Evolutionary conservation across 2,888 invertebrate species (phyloP), one percentile per base, ranked within the genome.

Genomic region (Leptinotarsa rubiginosa): DNA sequence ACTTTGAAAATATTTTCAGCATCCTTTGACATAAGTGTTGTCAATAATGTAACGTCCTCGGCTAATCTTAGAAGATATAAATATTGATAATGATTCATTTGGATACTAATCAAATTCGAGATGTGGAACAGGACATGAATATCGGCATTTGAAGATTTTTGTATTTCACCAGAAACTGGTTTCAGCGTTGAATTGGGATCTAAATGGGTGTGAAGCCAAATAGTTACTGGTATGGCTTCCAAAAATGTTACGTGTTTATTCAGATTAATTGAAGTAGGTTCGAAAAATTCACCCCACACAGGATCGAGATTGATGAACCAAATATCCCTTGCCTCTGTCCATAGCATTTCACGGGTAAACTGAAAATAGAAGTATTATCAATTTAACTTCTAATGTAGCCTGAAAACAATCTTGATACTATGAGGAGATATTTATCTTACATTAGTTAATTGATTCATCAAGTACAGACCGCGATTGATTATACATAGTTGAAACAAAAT

Each of bases 21-120:
- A 85, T 96, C 96, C 75, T 95, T 90, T 2, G 93, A 91, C 54
- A 96, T 88, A 89, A 94, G 96, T 15, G 94, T 94, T 5, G 93
- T 90, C 88, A 96, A 89, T 87, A 96, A 96, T 0, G 94, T 91
- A 49, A 96, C 87, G 67, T 94, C 92, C 87, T 98, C 97, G 31
- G 95, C 90, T 82, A 97, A 90, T 70, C 97, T 90, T 87, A 97
- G 88, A 70, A 98, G 90, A 89, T 98, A 97, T 81, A 97, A 90
- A 88, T 94, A 94, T 89, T 98, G 97, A 88, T 95, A 97, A 87
- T 97, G 97, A 89, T 97, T 97, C 75, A 98, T 90, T 88, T 98
- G 97, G 4, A 97, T 90, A 79, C 96, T 96, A 69, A 97, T 93
- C 84, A 97, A 90, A 83, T 95, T 95, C 69, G 94, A 92, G 69